These are phyloP conservation scores for Plecotus auritus DNA, from an alignment of 2,113 vertebrate genomes.

Conservation along the genomic window DNA sequence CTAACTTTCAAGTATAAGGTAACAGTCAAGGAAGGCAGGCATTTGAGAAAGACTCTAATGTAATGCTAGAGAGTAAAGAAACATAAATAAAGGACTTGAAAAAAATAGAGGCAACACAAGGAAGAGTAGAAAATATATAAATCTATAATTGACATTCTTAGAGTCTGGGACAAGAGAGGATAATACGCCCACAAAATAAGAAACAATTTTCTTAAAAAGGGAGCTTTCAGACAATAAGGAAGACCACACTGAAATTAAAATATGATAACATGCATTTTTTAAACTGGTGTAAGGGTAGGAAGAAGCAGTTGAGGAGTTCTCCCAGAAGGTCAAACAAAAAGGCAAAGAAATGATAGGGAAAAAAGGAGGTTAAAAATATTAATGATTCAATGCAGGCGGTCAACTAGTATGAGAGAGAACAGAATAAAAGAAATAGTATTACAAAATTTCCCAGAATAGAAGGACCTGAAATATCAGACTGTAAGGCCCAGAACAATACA, in stretches of 20 bases:
- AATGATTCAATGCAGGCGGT: neutral
- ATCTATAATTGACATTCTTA: neutral
- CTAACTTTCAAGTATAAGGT: neutral
- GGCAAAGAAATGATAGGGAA: neutral
- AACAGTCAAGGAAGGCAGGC: neutral
- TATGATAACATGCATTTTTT: neutral
- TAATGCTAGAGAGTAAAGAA: neutral
- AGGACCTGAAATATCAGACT: neutral
- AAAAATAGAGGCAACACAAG: neutral
- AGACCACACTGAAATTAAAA: neutral
- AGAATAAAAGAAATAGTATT: neutral
- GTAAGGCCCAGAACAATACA: neutral
- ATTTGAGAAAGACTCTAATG: neutral
- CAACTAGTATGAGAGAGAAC: neutral
- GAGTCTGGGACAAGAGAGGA: neutral
- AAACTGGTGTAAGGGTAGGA: neutral
- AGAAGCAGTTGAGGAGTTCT: neutral
- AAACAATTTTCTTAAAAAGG: neutral
- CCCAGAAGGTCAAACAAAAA: neutral
- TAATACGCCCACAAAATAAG: neutral
- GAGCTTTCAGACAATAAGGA: neutral
- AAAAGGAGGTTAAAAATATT: neutral
- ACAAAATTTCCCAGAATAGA: neutral
- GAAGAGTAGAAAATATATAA: slow-evolving; percentile 2
- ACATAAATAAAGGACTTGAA: neutral